Percentiles rank a stretch among this genome's conserved stretches.
phyloP scores from a whole-genome alignment of 2,888 invertebrate species.

The Ptilodon capucinus region DNA sequence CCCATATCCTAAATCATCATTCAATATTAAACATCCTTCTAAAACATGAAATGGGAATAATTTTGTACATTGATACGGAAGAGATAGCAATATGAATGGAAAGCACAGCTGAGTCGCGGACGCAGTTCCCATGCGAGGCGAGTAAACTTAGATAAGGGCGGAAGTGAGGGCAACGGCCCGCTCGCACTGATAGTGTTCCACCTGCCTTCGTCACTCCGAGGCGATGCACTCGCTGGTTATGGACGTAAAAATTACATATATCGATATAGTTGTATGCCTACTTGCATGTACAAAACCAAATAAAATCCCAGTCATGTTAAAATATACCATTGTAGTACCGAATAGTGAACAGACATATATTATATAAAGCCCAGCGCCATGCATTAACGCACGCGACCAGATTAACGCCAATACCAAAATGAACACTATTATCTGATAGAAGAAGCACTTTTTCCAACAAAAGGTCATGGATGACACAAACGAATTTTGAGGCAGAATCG shows the following conservation, averaged over 20 bases:
- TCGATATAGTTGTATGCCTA: neutral
- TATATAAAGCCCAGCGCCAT: no score
- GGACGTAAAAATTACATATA: neutral
- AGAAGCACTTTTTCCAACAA: no score
- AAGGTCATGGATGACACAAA: no score
- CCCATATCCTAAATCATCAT: neutral
- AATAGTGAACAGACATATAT: no score
- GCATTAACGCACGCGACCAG: no score
- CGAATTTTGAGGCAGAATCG: no score
- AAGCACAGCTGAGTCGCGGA: slow-evolving; percentile 55
- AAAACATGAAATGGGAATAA: neutral
- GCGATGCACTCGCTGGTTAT: slow-evolving; percentile 25
- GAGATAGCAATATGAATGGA: slow-evolving; percentile 18
- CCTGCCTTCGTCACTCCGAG: slow-evolving; percentile 51
- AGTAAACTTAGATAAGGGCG: slow-evolving; percentile 75
- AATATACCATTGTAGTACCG: no score
- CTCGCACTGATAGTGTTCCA: slow-evolving; percentile 63
- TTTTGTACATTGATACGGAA: slow-evolving; percentile 9
- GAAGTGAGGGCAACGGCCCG: slow-evolving; percentile 75
- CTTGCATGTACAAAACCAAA: no score
- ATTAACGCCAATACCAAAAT: no score
- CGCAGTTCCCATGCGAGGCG: slow-evolving; percentile 68
- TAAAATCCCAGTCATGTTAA: no score
- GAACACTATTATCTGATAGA: no score
- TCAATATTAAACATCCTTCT: neutral